These are phyloP conservation scores for Hyles euphorbiae DNA, from an alignment of 1,140 invertebrate species.

Conservation along the genomic window DNA sequence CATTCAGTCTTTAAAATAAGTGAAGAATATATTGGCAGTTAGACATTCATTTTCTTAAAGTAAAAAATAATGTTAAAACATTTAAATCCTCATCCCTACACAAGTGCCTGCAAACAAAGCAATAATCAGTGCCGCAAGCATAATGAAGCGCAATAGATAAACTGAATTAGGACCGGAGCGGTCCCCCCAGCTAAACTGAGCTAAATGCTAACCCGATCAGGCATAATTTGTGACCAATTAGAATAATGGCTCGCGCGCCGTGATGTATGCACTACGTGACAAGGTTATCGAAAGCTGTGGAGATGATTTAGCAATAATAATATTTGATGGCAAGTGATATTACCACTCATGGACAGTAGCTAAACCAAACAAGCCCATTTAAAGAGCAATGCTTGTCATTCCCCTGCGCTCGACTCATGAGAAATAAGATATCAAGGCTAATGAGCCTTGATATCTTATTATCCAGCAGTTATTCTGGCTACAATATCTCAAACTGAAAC, in stretches of 20 bases:
- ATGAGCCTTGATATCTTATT: too few relatives aligned
- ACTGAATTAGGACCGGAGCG: constrained; percentile 47
- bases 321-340: not conserved
- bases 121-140: constrained; percentile 19
- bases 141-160: constrained; percentile 50
- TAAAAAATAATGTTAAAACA: too few relatives aligned
- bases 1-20: too few relatives aligned
- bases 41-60: too few relatives aligned
- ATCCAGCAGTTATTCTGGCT: too few relatives aligned
- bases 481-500: too few relatives aligned
- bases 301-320: constrained; percentile 17
- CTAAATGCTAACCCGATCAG: constrained; percentile 72
- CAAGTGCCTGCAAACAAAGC: constrained; percentile 2
- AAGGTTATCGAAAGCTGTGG: constrained; percentile 21
- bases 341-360: not conserved
- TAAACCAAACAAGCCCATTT: too few relatives aligned
- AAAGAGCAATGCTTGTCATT: too few relatives aligned
- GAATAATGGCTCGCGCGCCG: constrained; percentile 65
- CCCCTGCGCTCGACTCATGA: too few relatives aligned
- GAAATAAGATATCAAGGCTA: too few relatives aligned
- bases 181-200: constrained; percentile 54
- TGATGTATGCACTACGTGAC: constrained; percentile 68
- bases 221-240: constrained; percentile 75
- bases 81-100: too few relatives aligned
- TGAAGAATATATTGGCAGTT: too few relatives aligned